Conservation (phyloP, 2,888 invertebrate genomes). For the Oligia strigilis region DNA sequence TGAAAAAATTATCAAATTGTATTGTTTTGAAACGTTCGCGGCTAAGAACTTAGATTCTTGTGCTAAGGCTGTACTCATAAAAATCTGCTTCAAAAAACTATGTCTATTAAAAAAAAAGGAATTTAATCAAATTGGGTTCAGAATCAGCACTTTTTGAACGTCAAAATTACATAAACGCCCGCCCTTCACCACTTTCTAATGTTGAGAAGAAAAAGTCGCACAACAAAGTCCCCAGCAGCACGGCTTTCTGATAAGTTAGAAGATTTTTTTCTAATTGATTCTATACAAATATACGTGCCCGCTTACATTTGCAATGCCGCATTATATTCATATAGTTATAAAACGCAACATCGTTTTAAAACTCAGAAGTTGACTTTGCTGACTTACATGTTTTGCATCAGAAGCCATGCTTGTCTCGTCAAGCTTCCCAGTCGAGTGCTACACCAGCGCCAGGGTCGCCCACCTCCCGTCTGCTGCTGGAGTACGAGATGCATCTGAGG, state of each 20-base stretch:
- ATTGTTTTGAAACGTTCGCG: no score
- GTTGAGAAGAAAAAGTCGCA: background rate
- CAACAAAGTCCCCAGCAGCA: background rate
- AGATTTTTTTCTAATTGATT: background rate
- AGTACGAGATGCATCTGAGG: conserved; percentile 98
- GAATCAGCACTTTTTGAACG: background rate
- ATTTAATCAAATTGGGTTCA: background rate
- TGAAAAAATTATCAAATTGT: background rate
- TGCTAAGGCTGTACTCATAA: background rate
- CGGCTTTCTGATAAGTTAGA: background rate
- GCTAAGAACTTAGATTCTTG: background rate
- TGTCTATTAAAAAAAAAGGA: background rate
- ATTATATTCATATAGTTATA: background rate
- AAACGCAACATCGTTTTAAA: background rate
- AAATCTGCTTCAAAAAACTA: background rate
- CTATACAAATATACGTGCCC: background rate
- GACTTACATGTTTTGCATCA: conserved; percentile 62
- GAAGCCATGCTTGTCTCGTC: conserved; percentile 88
- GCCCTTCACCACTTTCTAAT: background rate
- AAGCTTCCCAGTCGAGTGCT: conserved; percentile 92
- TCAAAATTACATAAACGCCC: background rate
- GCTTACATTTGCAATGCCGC: background rate
- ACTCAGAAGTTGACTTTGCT: background rate
- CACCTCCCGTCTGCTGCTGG: conserved; percentile 95
- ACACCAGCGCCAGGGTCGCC: conserved; percentile 96